Evolutionary conservation across 1,140 invertebrate genomes (phyloP).

Genomic region (Streblospio benedicti): DNA sequence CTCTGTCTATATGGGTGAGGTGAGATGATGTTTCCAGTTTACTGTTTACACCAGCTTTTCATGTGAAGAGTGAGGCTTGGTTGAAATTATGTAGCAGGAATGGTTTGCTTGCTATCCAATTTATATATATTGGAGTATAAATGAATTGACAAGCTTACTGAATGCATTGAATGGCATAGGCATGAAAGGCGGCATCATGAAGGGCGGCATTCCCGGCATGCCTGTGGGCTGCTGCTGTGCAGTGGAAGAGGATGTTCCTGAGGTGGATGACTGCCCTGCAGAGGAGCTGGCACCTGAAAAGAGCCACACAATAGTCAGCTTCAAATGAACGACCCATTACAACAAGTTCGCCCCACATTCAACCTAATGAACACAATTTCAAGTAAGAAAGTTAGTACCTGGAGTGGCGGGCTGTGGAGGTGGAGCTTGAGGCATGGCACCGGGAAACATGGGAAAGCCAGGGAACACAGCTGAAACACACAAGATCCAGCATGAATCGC

Average conservation of each 20-base stretch:
- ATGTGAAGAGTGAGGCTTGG: no score
- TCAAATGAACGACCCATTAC: no score
- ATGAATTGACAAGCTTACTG: no score
- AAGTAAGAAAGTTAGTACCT: no score
- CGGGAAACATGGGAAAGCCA: neutral
- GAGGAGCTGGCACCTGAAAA: no score
- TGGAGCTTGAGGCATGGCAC: slow-evolving; percentile 7
- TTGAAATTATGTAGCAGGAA: no score
- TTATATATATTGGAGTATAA: no score
- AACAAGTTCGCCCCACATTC: no score
- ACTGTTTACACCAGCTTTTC: neutral
- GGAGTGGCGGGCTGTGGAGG: slow-evolving; percentile 17
- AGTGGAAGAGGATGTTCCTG: slow-evolving; percentile 15
- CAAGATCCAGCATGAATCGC: slow-evolving; percentile 16
- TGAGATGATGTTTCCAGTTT: neutral
- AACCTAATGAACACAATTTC: no score
- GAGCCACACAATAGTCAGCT: no score
- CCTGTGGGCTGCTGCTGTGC: slow-evolving; percentile 23
- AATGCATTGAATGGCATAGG: slow-evolving; percentile 31
- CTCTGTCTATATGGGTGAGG: neutral
- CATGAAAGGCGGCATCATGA: slow-evolving; percentile 28
- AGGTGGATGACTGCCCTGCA: slow-evolving; percentile 14
- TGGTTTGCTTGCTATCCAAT: no score
- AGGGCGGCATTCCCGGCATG: neutral
- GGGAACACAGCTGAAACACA: neutral